Evolutionary conservation across 2,888 invertebrate genomes (phyloP).

Genomic region (Drosophila ezoana): DNA sequence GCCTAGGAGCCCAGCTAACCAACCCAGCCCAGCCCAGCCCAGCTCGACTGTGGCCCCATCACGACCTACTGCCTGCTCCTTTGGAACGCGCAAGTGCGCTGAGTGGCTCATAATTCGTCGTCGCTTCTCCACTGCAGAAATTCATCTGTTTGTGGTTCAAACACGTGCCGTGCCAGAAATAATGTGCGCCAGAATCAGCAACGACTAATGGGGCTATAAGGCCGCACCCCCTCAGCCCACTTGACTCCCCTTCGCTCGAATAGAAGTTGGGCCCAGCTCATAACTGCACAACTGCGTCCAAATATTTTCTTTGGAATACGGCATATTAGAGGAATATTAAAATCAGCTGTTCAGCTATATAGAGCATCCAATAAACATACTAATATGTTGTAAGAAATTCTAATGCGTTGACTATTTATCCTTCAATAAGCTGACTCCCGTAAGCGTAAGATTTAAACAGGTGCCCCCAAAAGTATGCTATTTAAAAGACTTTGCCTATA

Average conservation of each 20-base stretch:
- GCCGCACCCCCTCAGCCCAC: slow-evolving; percentile 11
- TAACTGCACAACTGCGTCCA: slow-evolving; percentile 21
- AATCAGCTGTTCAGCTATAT: neutral
- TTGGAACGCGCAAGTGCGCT: slow-evolving; percentile 68
- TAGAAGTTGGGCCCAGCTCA: slow-evolving; percentile 22
- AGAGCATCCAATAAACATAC: neutral
- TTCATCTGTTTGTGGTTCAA: slow-evolving; percentile 80
- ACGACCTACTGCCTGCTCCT: neutral
- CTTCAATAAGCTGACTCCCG: neutral
- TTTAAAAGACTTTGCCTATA: neutral
- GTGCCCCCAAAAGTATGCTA: slow-evolving; percentile 4
- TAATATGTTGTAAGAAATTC: too few species aligned
- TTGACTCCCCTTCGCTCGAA: neutral
- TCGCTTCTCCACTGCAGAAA: slow-evolving; percentile 61
- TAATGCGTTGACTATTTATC: too few species aligned
- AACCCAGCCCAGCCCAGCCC: neutral
- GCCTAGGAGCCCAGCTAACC: slow-evolving; percentile 29
- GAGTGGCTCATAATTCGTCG: slow-evolving; percentile 80
- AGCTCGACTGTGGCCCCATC: neutral
- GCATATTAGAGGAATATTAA: slow-evolving; percentile 3
- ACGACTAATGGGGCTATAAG: slow-evolving; percentile 66
- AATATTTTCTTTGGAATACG: slow-evolving; percentile 17
- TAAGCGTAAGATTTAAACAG: neutral
- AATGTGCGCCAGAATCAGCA: slow-evolving; percentile 68
- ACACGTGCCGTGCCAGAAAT: slow-evolving; percentile 76